Evolutionary conservation across 1,140 invertebrate species (phyloP), one percentile per base, ranked within the genome.

Genomic region (Hyphantria cunea): DNA sequence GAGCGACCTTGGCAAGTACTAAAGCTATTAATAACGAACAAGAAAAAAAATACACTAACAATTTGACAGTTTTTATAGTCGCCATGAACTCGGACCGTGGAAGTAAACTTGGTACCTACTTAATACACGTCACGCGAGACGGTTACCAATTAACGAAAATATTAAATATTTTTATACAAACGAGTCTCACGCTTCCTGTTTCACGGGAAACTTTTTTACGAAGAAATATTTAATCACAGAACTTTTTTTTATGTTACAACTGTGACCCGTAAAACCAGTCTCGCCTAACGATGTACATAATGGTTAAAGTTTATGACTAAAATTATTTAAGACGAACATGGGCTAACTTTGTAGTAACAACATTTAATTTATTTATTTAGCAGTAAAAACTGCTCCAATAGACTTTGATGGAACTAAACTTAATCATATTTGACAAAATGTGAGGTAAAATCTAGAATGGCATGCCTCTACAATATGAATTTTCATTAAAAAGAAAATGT

Each of bases 1-100:
- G 6, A 17, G 8, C 17, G 34, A 6, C 55, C 55, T 58, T 58
- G 44, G 8, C 2, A 12, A 34, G 11, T 13, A 49, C 45, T 32
- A 56, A 34, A 17, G n/a, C 32, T 37, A 47, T 47, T 34, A 47
- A 47, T 37, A 47, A 7, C 17, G 17, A 3, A 25, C 17, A 6
- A 49, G 13, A 49, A 58, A 58, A 48, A 48, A 49, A 13, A 58
- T 58, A 55, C 9, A 9, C 14, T 5, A 48, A 33, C 10, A 25
- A 58, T 58, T 48, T 49, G 11, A 49, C 33, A 33, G 44, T 37
- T 48, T 58, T 39, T 25, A 58, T 58, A 39, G 55, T 37, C n/a
- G 34, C 55, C 55, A 33, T 58, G 55, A 58, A 58, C 55, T 49
- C 55, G 14, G 37, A 44, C 14, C 5, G 41, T 45, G 32, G 41